Percentiles rank a stretch among this genome's conserved stretches.
Conservation (phyloP, 2,113 vertebrate genomes). For the Isurus oxyrinchus region DNA sequence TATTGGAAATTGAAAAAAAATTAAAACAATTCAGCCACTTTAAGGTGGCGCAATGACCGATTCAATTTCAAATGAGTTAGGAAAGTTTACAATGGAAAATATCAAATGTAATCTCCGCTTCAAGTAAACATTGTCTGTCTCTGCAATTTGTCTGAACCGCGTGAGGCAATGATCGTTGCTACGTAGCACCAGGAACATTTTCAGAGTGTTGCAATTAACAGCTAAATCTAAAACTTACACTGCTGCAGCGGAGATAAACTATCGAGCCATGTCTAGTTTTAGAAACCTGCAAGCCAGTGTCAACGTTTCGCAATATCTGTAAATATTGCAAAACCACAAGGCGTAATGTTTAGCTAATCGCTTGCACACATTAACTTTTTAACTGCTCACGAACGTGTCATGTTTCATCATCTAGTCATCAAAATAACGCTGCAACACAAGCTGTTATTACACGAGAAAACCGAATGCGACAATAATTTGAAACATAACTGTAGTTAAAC, state of each 20-base stretch:
- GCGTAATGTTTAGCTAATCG: not conserved
- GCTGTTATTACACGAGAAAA: not conserved
- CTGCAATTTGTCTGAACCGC: not conserved
- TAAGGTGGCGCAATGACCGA: not conserved
- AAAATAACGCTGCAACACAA: not conserved
- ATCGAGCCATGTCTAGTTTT: not conserved
- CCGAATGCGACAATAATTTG: not conserved
- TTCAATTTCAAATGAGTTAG: not conserved
- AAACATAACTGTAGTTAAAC: not conserved
- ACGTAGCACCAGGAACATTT: not conserved
- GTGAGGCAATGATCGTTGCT: not conserved
- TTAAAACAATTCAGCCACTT: not conserved
- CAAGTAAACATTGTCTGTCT: not conserved
- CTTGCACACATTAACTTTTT: not conserved
- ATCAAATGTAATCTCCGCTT: not conserved
- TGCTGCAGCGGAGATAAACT: not conserved
- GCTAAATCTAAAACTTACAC: not conserved
- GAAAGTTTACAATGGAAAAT: not conserved
- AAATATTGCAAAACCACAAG: not conserved
- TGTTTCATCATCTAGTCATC: not conserved
- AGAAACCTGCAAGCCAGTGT: not conserved
- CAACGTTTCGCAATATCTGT: not conserved
- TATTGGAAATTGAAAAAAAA: not conserved
- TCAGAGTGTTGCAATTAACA: not conserved
- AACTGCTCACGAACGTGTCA: not conserved